phyloP scores from a whole-genome alignment of 1,140 invertebrate genomes.

The Drepana arcuata region DNA sequence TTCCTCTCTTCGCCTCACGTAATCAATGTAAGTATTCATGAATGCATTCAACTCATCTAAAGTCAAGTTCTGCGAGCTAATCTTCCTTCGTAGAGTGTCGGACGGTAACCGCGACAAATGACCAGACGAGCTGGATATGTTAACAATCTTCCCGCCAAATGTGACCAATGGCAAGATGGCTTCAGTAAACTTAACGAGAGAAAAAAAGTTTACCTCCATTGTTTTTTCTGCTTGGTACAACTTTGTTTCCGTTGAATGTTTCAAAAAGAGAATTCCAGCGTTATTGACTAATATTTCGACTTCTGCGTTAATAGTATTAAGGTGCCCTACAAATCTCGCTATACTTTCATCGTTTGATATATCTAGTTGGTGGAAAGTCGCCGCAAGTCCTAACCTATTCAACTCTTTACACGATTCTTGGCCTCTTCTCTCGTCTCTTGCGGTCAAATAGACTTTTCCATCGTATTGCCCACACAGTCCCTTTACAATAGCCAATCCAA shows the following conservation, averaged over 20 bases:
- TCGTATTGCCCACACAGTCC: constrained; percentile 74
- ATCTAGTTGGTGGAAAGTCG: constrained; percentile 80
- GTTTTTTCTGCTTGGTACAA: constrained; percentile 80
- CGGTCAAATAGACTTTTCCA: constrained; percentile 77
- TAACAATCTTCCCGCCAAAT: constrained; percentile 79
- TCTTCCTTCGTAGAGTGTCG: constrained; percentile 65
- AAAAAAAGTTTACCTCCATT: constrained; percentile 78
- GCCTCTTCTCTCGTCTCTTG: constrained; percentile 74
- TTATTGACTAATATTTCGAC: constrained; percentile 89
- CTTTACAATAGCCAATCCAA: constrained; percentile 81
- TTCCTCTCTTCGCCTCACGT: constrained; percentile 39
- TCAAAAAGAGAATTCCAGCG: constrained; percentile 83
- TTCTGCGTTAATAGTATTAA: constrained; percentile 77
- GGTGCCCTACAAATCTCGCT: constrained; percentile 68
- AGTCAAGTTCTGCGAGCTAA: constrained; percentile 69
- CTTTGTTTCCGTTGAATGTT: constrained; percentile 76
- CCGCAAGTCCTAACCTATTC: constrained; percentile 55
- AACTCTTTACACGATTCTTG: constrained; percentile 72
- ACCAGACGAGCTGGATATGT: constrained; percentile 81
- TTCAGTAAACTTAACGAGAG: constrained; percentile 76
- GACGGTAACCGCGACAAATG: constrained; percentile 75
- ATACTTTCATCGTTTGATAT: constrained; percentile 75
- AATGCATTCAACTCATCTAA: constrained; percentile 72
- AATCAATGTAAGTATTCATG: constrained; percentile 77
- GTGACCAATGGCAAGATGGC: constrained; percentile 78